A percentile compares a stretch with the other conserved stretches of the same genome.
Conservation (phyloP, 1,140 invertebrate genomes). For the Dendrolimus punctatus region DNA sequence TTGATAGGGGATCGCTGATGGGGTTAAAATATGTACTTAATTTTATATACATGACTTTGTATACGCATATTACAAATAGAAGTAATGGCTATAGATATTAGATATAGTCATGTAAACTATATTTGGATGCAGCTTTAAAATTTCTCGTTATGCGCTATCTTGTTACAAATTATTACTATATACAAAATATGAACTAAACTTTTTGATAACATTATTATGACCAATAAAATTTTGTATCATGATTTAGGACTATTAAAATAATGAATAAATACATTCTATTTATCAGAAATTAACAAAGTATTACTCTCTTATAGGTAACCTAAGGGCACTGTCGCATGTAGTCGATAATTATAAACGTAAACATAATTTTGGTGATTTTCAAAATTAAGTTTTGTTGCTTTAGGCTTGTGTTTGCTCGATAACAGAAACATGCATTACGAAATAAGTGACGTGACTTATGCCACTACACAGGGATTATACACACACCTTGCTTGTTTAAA, state of each 20-base stretch:
- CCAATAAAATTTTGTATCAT: too few species aligned
- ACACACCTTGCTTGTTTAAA: constrained; percentile 47
- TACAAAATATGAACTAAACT: too few species aligned
- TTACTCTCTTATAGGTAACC: too few species aligned
- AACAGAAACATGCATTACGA: constrained; percentile 25
- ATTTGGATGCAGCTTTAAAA: too few species aligned
- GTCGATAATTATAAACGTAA: constrained; percentile 17
- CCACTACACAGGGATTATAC: constrained; percentile 37
- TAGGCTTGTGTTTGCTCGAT: constrained; percentile 31
- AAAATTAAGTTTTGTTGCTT: constrained; percentile 56
- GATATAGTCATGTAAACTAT: too few species aligned
- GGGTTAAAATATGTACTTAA: constrained; percentile 14
- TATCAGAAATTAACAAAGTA: too few species aligned
- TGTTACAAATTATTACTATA: too few species aligned
- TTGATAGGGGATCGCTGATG: constrained; percentile 19
- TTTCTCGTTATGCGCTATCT: too few species aligned
- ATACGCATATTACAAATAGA: neutral
- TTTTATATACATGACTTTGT: neutral
- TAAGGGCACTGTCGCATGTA: neutral
- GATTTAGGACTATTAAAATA: too few species aligned
- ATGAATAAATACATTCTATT: too few species aligned
- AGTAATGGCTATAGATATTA: too few species aligned
- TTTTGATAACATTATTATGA: too few species aligned
- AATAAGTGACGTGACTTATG: constrained; percentile 35
- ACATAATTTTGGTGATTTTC: constrained; percentile 53